Percentiles rank a stretch among this genome's conserved stretches.
Conservation (phyloP, 2,888 invertebrate species). For the Coecobrya sp. region DNA sequence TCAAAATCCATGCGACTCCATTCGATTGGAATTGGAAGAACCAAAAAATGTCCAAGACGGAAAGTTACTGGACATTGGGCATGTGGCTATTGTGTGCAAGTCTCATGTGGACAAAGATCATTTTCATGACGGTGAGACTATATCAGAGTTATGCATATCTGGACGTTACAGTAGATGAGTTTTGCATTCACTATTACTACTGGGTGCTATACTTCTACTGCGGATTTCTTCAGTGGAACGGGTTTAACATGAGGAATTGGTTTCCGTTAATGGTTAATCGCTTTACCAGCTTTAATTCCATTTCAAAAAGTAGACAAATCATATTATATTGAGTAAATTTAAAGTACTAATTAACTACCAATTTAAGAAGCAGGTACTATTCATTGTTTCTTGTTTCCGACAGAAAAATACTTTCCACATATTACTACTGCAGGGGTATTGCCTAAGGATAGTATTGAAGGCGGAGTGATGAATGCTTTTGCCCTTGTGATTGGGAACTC, state of each 20-base stretch:
- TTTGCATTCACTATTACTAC: constrained; percentile 71
- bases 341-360: not conserved
- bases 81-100: constrained; percentile 56
- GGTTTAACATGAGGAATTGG: constrained; percentile 45
- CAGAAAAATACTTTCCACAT: constrained; percentile 73
- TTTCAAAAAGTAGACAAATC: constrained; percentile 54
- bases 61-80: not conserved
- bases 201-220: constrained; percentile 72
- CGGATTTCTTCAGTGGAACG: constrained; percentile 67
- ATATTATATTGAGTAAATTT: not conserved
- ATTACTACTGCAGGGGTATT: constrained; percentile 22
- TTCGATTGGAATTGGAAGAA: constrained; percentile 65
- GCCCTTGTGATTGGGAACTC: constrained; percentile 64
- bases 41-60: constrained; percentile 46
- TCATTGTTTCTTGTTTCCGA: not conserved
- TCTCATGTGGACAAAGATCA: constrained; percentile 73
- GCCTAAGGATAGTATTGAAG: constrained; percentile 52
- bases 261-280: constrained; percentile 73
- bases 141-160: constrained; percentile 60
- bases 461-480: constrained; percentile 55
- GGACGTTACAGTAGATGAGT: constrained; percentile 62
- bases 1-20: constrained; percentile 50
- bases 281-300: constrained; percentile 67
- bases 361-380: not conserved
- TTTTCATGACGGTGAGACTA: constrained; percentile 65